These are phyloP conservation scores for Escarpia spicata DNA, from an alignment of 2,888 invertebrate species.

Conservation along the genomic window DNA sequence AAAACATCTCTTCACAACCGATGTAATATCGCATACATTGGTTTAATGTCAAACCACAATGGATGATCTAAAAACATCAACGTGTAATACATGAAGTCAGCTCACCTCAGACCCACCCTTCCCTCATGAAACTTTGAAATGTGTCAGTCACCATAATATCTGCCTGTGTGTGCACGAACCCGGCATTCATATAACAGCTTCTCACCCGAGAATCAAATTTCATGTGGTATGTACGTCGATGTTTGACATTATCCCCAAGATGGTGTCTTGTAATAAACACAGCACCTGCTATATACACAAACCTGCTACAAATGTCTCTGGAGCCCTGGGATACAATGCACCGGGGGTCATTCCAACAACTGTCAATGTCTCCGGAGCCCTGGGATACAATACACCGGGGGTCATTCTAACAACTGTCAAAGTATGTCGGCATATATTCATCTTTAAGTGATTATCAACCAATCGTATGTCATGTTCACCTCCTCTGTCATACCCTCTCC, in stretches of 20 bases:
- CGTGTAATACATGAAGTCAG: no score
- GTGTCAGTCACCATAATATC: background rate
- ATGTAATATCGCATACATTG: background rate
- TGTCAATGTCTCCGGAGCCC: background rate
- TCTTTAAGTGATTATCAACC: background rate
- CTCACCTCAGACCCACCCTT: no score
- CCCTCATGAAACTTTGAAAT: no score
- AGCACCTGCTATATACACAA: background rate
- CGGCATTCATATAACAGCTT: no score
- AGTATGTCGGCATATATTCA: background rate
- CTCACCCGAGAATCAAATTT: no score
- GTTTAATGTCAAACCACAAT: background rate
- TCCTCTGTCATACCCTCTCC: constrained; percentile 76
- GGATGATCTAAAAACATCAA: background rate
- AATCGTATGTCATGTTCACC: background rate
- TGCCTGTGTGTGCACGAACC: no score
- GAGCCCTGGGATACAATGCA: background rate
- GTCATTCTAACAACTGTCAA: background rate
- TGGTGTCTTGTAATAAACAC: background rate
- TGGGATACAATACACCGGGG: background rate
- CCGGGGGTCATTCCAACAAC: background rate
- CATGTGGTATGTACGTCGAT: no score
- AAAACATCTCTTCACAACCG: background rate
- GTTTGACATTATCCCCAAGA: no score
- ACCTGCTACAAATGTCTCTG: background rate